Conservation (phyloP, 2,888 invertebrate species). For the Ophion costatus region DNA sequence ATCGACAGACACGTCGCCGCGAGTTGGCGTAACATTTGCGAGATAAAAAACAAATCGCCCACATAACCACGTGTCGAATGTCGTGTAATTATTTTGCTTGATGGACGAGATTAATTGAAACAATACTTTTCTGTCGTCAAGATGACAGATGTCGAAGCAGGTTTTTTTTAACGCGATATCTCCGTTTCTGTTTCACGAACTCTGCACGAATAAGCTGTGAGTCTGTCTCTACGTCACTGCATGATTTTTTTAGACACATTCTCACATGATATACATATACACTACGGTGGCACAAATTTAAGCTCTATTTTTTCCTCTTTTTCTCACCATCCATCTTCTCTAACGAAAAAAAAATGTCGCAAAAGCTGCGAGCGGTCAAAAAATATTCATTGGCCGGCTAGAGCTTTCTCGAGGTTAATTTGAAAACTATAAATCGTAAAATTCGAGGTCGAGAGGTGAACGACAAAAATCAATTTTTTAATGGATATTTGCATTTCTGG, state of each 20-base stretch:
- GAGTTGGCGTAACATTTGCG: constrained; percentile 11
- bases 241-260: constrained; percentile 27
- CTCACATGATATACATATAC: too few species aligned
- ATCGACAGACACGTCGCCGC: constrained; percentile 46
- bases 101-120: constrained; percentile 68
- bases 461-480: too few species aligned
- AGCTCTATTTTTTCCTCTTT: too few species aligned
- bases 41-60: constrained; percentile 18
- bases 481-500: too few species aligned
- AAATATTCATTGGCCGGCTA: too few species aligned
- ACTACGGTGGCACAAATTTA: too few species aligned
- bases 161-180: constrained; percentile 43
- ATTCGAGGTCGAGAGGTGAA: too few species aligned
- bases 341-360: too few species aligned
- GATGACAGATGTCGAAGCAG: constrained; percentile 73
- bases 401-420: too few species aligned
- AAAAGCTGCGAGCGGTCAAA: too few species aligned
- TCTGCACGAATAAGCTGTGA: constrained; percentile 9
- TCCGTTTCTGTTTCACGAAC: constrained; percentile 17
- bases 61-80: constrained; percentile 2
- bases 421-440: too few species aligned
- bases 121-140: constrained; percentile 66
- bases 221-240: constrained; percentile 24
- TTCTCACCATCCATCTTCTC: too few species aligned
- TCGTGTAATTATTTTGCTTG: constrained; percentile 8